A percentile compares a stretch with the other conserved stretches of the same genome.
Evolutionary conservation across 1,140 invertebrate genomes (phyloP).

Genomic region (Aricia agestis): DNA sequence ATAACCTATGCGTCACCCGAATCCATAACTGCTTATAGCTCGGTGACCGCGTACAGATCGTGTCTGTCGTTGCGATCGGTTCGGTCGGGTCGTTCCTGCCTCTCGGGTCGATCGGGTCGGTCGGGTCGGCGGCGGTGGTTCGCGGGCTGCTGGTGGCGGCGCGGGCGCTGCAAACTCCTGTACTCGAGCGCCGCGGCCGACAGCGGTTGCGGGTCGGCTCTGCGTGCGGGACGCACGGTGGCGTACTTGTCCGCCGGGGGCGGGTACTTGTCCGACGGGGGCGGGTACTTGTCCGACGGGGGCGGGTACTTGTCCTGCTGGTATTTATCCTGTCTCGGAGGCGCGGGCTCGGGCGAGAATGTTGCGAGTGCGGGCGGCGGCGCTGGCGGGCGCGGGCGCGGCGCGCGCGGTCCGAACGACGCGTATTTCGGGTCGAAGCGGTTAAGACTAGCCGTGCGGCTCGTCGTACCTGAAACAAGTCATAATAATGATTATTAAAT

Average conservation of each 20-base stretch:
- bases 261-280: conserved; percentile 19
- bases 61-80: conserved; percentile 63
- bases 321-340: conserved; percentile 22
- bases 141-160: conserved; percentile 36
- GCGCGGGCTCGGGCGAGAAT: conserved; percentile 44
- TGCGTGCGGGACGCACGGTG: conserved; percentile 53
- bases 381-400: conserved; percentile 65
- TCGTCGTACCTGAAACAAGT: conserved; percentile 42
- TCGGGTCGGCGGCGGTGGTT: conserved; percentile 36
- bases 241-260: conserved; percentile 49
- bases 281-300: conserved; percentile 60
- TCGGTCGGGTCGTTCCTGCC: conserved; percentile 37
- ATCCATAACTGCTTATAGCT: conserved; percentile 1
- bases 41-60: conserved; percentile 13
- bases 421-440: conserved; percentile 80
- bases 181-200: conserved; percentile 63
- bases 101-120: conserved; percentile 25
- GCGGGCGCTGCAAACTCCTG: conserved; percentile 60
- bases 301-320: conserved; percentile 23
- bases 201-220: conserved; percentile 62
- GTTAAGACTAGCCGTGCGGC: conserved; percentile 70
- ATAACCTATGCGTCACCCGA: neutral
- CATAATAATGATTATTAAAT: neutral
- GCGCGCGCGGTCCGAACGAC: conserved; percentile 78
- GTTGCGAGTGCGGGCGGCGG: conserved; percentile 58